Evolutionary conservation across 2,113 vertebrate genomes (phyloP), one percentile per base, ranked within the genome.

Genomic region (Rhodinocichla rosea): DNA sequence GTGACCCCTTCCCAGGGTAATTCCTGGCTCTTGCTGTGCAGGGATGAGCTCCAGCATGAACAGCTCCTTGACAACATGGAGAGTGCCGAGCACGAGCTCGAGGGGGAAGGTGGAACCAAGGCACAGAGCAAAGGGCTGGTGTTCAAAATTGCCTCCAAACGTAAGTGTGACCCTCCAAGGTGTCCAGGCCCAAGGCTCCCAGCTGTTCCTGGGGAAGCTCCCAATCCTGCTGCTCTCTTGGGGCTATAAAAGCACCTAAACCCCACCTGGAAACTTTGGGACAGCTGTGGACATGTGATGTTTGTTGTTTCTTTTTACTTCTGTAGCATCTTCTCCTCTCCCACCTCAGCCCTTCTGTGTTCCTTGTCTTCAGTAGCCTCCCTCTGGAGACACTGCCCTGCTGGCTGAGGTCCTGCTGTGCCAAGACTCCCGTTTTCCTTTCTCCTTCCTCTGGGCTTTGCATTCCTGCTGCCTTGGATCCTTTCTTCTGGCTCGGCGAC

Each of bases 91-190:
- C 97, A 96, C 0, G 91, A 98, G 73, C 90, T 98, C 3, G 67
- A 90, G 4, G 90, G 88, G 14, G 97, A 96, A 82, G 77, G 97
- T n/a, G 68, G 55, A 49, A 45, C 27, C 2, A 97, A 95, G 95
- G 62, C 83, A 40, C 96, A 94, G 55, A 90, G 97, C 6, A 91
- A 96, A 95, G 97, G 96, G 4, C 90, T 99, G 49, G 92, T 98
- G 97, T 99, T 99, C 79, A 98, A 98, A 97, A 99, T 99, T 30
- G 98, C 99, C 35, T 99, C 99, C 33, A 99, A 98, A 98, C 97
- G 99, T 99, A 96, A 98, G 98, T 98, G 37, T 44, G 22, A 22
- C 71, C 16, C 53, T 52, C 4, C 18, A 26, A 30, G 1, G 2
- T 24, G 15, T 11, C 52, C 9, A 6, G 18, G 45, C 18, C 47